A percentile compares a stretch with the other conserved stretches of the same genome.
These are phyloP conservation scores for Thymelicus lineola DNA, from an alignment of 2,888 invertebrate species.

Conservation along the genomic window DNA sequence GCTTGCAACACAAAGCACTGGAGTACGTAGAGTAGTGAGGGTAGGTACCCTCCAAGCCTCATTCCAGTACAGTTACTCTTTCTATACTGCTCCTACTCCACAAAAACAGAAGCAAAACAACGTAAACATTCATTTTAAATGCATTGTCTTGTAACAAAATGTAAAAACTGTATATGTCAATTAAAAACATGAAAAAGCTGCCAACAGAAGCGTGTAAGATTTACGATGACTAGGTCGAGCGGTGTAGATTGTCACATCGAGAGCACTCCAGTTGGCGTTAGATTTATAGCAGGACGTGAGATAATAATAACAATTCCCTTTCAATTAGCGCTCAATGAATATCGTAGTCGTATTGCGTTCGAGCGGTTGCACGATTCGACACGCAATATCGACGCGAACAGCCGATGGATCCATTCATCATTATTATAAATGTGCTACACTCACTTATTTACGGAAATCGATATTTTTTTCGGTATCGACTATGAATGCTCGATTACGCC, in stretches of 20 bases:
- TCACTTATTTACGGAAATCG: conserved; percentile 86
- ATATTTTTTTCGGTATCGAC: conserved; percentile 83
- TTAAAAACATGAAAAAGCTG: background rate
- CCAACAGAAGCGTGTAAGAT: conserved; percentile 53
- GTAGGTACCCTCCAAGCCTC: too few species aligned
- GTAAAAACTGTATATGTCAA: background rate
- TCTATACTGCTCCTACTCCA: background rate
- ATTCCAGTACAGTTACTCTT: background rate
- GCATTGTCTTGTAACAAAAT: background rate
- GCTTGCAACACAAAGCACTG: too few species aligned
- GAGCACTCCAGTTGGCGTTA: conserved; percentile 74
- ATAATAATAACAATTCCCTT: conserved; percentile 69
- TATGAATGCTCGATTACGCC: conserved; percentile 78
- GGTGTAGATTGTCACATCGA: conserved; percentile 49
- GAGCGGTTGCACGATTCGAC: conserved; percentile 76
- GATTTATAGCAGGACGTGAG: conserved; percentile 72
- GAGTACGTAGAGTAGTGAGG: too few species aligned
- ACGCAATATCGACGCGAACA: conserved; percentile 77
- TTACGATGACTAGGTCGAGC: conserved; percentile 58
- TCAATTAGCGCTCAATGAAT: conserved; percentile 79
- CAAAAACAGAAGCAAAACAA: background rate
- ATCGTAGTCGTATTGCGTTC: conserved; percentile 62
- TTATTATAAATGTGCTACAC: conserved; percentile 84
- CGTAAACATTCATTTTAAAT: background rate
- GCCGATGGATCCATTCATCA: conserved; percentile 81